phyloP scores from a whole-genome alignment of 2,113 vertebrate genomes.

The Poeciliopsis retropinna region DNA sequence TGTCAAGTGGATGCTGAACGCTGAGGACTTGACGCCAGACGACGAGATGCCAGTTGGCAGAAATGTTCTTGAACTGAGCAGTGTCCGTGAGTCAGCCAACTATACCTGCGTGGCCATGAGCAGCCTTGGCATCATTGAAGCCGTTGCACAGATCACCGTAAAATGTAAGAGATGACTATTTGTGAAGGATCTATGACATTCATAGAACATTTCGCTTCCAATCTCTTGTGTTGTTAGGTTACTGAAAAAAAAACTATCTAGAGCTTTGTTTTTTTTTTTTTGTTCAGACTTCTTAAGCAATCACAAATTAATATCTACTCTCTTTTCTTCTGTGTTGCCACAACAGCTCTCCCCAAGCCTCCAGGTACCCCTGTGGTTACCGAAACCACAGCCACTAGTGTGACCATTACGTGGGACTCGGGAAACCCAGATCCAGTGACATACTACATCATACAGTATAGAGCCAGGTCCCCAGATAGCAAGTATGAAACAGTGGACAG shows the following conservation, averaged over 20 bases:
- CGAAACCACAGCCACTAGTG: conserved; percentile 96
- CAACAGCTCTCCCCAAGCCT: conserved; percentile 93
- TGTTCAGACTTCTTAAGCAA: neutral
- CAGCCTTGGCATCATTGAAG: conserved; percentile 96
- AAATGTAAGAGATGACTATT: conserved; percentile 70
- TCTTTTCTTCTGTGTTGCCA: conserved; percentile 22
- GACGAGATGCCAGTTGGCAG: conserved; percentile 98
- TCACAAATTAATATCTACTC: neutral
- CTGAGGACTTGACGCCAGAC: conserved; percentile 94
- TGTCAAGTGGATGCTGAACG: conserved; percentile 98
- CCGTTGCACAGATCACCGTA: conserved; percentile 96
- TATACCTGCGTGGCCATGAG: conserved; percentile 99
- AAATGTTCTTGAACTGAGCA: conserved; percentile 95
- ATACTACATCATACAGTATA: conserved; percentile 96
- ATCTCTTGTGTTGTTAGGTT: neutral
- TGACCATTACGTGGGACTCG: conserved; percentile 98
- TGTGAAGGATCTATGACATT: conserved; percentile 1
- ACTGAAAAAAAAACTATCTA: neutral
- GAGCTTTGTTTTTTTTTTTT: neutral
- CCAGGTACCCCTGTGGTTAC: conserved; percentile 94
- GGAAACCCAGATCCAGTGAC: conserved; percentile 96
- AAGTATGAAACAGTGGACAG: conserved; percentile 95
- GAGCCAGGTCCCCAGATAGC: conserved; percentile 92
- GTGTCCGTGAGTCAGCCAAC: conserved; percentile 97
- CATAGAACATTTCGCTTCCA: neutral